phyloP scores from a whole-genome alignment of 2,888 invertebrate genomes.

The Abrostola tripartita region DNA sequence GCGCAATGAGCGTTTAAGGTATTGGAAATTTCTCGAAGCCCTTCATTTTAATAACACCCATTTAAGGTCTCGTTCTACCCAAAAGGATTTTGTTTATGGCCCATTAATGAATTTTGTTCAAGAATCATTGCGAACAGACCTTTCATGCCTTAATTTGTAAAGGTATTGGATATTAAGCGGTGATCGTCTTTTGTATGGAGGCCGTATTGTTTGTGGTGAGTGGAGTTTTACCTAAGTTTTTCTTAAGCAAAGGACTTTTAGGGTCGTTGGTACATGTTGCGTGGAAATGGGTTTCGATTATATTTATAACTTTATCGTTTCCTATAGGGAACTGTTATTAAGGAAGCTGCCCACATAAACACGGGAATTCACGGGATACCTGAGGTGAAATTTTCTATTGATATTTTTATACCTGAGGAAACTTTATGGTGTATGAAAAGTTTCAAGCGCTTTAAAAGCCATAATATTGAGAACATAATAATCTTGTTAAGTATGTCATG shows the following conservation, averaged over 20 bases:
- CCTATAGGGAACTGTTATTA: background rate
- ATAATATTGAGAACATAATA: too few species aligned
- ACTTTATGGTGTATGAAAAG: background rate
- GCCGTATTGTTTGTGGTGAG: conserved; percentile 53
- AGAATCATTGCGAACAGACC: conserved; percentile 65
- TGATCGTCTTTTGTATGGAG: conserved; percentile 54
- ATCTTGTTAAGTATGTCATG: too few species aligned
- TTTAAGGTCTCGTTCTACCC: conserved; percentile 55
- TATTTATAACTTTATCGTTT: conserved; percentile 33
- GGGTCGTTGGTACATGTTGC: conserved; percentile 23
- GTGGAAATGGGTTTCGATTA: conserved; percentile 32
- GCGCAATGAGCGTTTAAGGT: conserved; percentile 50
- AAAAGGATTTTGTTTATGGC: conserved; percentile 77
- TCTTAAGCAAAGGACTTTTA: conserved; percentile 41
- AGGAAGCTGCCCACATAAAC: conserved; percentile 1
- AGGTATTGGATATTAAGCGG: conserved; percentile 68
- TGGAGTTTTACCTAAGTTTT: conserved; percentile 40
- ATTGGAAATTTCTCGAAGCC: conserved; percentile 49
- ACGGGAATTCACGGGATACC: background rate
- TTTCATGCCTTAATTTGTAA: conserved; percentile 73
- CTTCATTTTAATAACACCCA: conserved; percentile 60
- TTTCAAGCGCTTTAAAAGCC: too few species aligned
- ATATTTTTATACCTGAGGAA: background rate
- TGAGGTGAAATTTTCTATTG: background rate
- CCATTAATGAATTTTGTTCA: conserved; percentile 76